Conservation (phyloP, 2,797 vertebrate genomes). For the Melanogrammus aeglefinus region DNA sequence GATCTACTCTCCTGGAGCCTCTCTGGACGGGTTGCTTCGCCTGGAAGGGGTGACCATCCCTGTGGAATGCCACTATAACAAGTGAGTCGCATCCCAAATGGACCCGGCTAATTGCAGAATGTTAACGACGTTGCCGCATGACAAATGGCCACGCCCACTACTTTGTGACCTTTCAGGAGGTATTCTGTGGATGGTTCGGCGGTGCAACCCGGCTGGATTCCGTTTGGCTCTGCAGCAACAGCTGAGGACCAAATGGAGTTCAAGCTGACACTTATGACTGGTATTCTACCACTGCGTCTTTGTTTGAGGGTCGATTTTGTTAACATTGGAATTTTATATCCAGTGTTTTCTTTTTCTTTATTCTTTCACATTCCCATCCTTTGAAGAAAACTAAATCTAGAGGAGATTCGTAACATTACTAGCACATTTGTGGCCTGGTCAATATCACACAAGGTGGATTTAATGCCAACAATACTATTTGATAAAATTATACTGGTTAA, state of each 20-base stretch:
- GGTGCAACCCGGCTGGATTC: slow-evolving; percentile 58
- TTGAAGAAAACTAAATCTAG: background rate
- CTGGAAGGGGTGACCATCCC: slow-evolving; percentile 53
- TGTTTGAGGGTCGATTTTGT: background rate
- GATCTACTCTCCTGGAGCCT: slow-evolving; percentile 58
- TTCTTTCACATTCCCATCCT: background rate
- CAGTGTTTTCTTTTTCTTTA: background rate
- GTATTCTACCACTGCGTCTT: slow-evolving; percentile 40
- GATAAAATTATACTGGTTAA: no score
- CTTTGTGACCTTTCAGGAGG: slow-evolving; percentile 38
- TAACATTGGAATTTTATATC: background rate
- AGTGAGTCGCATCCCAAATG: slow-evolving; percentile 37
- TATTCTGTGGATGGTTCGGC: slow-evolving; percentile 51
- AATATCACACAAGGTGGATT: background rate
- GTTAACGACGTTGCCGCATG: background rate
- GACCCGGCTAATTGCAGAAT: background rate
- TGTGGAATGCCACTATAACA: slow-evolving; percentile 68
- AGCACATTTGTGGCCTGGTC: background rate
- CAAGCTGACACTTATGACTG: slow-evolving; percentile 61
- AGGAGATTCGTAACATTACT: background rate
- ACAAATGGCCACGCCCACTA: background rate
- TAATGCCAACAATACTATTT: background rate
- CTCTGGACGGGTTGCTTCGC: slow-evolving; percentile 54
- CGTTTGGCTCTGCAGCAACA: slow-evolving; percentile 29
- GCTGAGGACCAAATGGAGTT: slow-evolving; percentile 59